Base-by-base conservation (phyloP, 2,888 invertebrate species). In the Drosophila mimica region DNA sequence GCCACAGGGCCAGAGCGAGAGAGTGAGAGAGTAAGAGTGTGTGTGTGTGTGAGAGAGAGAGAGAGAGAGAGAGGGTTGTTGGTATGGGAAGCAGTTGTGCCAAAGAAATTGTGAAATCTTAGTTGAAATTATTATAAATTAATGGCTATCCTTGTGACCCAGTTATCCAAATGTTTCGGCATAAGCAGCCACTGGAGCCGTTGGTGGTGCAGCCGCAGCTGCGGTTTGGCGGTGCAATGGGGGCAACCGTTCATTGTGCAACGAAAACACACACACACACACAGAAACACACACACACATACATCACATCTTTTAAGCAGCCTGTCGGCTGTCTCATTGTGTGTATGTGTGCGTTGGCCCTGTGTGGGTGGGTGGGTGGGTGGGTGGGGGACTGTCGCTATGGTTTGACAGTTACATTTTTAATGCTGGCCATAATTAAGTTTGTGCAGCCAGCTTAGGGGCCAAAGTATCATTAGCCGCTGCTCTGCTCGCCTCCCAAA, bases 51-150 rank as follows among this genome's bases (percentile, higher is more conserved):
- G n/a, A n/a, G 60, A 25, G 43, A 3, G 54, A 9, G 17, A 25
- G 31, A n/a, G 25, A 25, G 53, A 20, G 54, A 17, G 28, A 25
- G 57, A 34, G 43, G 7, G 51, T 20, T 46, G 46, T 46, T 46
- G 46, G 46, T 46, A 8, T 6, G 38, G 28, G 64, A 20, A 31
- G 20, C 49, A 54, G 78, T 66, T 30, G 40, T 38, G 76, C 66
- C 65, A 82, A 90, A 88, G 89, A 89, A 86, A 89, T 85, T 90
- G 74, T 85, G 78, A 90, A 87, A 90, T 90, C 90, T 90, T 90
- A 90, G 90, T 74, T 88, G 87, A 87, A 87, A 87, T 90, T 90
- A 87, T 87, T 87, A 87, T 90, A 90, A 90, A 87, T 87, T 87
- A 87, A 87, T 87, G 90, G 87, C 77, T 78, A 87, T 87, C 90